Evolutionary conservation across 2,888 invertebrate species (phyloP), one percentile per base, ranked within the genome.

Genomic region (Drosophila leonis): DNA sequence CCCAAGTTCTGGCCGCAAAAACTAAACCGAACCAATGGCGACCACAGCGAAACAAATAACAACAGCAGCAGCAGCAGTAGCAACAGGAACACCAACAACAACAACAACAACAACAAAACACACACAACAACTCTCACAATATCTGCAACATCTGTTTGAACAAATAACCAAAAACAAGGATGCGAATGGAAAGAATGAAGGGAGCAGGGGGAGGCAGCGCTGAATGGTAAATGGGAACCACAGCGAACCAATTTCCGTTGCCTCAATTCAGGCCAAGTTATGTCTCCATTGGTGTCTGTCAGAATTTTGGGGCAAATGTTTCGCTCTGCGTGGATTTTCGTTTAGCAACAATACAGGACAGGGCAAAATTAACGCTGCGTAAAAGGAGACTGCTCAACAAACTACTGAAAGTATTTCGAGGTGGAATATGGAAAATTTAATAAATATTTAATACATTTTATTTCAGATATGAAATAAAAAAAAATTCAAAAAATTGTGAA

Each of bases 121-220:
- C 27, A 15, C 8, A 46, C 27, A 44, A 46, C 46, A 46, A 49
- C 49, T 51, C 51, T 48, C 41, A 66, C 62, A 78, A 80, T 69
- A 80, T 72, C 31, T 78, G 89, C 89, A 84, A 73, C 83, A 83
- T 87, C 83, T 83, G 83, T 72, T 84, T 67, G 62, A 83, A 89
- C 89, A 83, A 87, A 89, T 89, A 89, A 72, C 65, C 73, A 65
- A 82, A 82, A 83, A 88, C 84, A 79, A 80, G 73, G 37, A 83
- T 79, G 59, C 75, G 54, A 48, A 62, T 20, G 54, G 31, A 44
- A 15, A 7, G 39, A 35, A 4, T 13, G 8, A 0, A 20, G 35
- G 4, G 49, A 5, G 29, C 20, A 41, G 13, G 12, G 7, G 8
- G 49, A 8, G 37, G 6, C 29, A 8, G 37, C 9, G 37, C 5